Conservation (phyloP, 2,113 vertebrate species). For the Amphiprion ocellaris region DNA sequence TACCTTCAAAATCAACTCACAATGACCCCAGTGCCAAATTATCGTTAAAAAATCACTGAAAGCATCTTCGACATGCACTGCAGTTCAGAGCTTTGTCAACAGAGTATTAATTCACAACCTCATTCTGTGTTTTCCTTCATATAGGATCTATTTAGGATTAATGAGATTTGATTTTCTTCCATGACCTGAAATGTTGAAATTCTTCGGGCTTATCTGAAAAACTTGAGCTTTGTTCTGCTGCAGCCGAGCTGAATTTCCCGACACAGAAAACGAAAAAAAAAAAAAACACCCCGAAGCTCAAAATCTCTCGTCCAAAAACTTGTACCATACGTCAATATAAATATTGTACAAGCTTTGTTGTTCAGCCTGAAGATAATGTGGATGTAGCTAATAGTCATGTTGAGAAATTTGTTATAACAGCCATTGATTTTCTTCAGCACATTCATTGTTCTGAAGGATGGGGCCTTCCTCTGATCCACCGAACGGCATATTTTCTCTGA, state of each 20-base stretch:
- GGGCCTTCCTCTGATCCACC: constrained; percentile 4
- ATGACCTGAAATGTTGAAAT: constrained; percentile 14
- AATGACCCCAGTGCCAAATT: not conserved
- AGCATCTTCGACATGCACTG: not conserved
- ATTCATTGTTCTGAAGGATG: constrained; percentile 16
- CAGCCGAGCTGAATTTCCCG: constrained; percentile 20
- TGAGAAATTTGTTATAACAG: constrained; percentile 4
- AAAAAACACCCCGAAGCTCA: constrained; percentile 45
- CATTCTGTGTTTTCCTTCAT: not conserved
- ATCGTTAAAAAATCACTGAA: not conserved
- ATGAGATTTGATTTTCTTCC: constrained; percentile 17
- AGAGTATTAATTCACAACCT: not conserved
- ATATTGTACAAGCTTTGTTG: constrained; percentile 58
- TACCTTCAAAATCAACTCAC: not conserved
- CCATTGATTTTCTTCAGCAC: constrained; percentile 30
- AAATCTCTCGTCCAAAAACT: constrained; percentile 19
- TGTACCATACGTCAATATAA: constrained; percentile 38
- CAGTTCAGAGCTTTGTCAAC: not conserved
- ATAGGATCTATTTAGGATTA: constrained; percentile 21
- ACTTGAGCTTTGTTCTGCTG: constrained; percentile 38
- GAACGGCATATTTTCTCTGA: constrained; percentile 5
- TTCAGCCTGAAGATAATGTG: constrained; percentile 43
- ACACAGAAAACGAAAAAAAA: not conserved
- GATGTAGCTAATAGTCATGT: constrained; percentile 30
- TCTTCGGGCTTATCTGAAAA: constrained; percentile 41